phyloP scores from a whole-genome alignment of 2,797 vertebrate species.

The Tachyglossus aculeatus region DNA sequence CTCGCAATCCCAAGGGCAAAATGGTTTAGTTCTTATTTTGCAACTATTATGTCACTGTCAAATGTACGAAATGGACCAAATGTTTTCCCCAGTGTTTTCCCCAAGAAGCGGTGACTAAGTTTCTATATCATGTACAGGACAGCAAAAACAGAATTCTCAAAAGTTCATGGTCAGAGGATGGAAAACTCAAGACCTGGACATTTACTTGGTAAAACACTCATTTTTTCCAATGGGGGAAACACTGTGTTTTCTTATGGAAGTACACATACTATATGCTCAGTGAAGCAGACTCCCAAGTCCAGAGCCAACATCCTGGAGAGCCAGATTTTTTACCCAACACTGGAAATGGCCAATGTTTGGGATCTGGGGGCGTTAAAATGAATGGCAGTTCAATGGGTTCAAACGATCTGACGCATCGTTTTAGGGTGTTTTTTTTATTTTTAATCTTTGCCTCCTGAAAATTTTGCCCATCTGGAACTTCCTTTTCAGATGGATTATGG shows the following conservation, averaged over 20 bases:
- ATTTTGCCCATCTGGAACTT: conserved; percentile 55
- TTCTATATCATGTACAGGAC: conserved; percentile 53
- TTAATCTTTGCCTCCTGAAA: conserved; percentile 56
- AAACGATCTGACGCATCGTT: too few species aligned
- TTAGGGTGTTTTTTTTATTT: conserved; percentile 28
- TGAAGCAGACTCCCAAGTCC: conserved; percentile 45
- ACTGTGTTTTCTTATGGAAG: conserved; percentile 68
- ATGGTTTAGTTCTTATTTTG: conserved; percentile 78
- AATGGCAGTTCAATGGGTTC: too few species aligned
- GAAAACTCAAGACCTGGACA: conserved; percentile 17
- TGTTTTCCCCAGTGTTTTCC: too few species aligned
- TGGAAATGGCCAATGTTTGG: too few species aligned
- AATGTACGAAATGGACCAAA: conserved; percentile 44
- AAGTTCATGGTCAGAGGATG: conserved; percentile 16
- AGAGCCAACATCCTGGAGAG: too few species aligned
- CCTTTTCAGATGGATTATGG: conserved; percentile 56
- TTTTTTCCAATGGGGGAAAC: conserved; percentile 49
- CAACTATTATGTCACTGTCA: conserved; percentile 70
- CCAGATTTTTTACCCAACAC: too few species aligned
- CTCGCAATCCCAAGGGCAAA: conserved; percentile 38
- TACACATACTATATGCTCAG: conserved; percentile 64
- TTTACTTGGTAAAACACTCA: conserved; percentile 42
- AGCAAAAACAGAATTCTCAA: conserved; percentile 41
- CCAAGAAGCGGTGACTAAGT: too few species aligned
- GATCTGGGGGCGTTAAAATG: too few species aligned